Percentiles rank a stretch among this genome's conserved stretches.
These are phyloP conservation scores for Drosophila arizonae DNA, from an alignment of 1,140 invertebrate genomes.

Conservation along the genomic window DNA sequence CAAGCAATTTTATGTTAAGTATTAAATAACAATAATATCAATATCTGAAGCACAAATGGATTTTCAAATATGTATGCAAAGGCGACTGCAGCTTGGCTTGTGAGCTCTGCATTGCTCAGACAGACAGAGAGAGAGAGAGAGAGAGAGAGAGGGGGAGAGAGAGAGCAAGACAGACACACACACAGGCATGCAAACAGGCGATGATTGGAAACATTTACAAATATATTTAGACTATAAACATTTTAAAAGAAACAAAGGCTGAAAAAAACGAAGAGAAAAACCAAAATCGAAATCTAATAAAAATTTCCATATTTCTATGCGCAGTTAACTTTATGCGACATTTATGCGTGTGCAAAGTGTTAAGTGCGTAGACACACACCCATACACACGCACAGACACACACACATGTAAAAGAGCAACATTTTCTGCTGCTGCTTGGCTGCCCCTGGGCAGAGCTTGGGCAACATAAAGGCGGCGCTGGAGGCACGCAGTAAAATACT, in stretches of 20 bases:
- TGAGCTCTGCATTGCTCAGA: slow-evolving; percentile 2
- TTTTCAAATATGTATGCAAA: neutral
- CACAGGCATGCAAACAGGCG: slow-evolving; percentile 9
- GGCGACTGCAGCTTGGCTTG: neutral
- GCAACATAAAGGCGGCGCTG: slow-evolving; percentile 47
- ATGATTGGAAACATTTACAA: slow-evolving; percentile 72
- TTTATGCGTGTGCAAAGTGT: slow-evolving; percentile 68
- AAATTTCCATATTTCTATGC: slow-evolving; percentile 78
- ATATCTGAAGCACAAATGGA: neutral
- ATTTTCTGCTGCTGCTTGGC: slow-evolving; percentile 59
- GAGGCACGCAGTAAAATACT: slow-evolving; percentile 69
- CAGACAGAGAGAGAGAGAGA: neutral
- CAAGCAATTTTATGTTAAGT: too few relatives aligned
- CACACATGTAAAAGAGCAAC: slow-evolving; percentile 61
- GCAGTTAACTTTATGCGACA: slow-evolving; percentile 79
- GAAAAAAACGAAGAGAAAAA: slow-evolving; percentile 37
- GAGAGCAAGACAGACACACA: neutral
- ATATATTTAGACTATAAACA: slow-evolving; percentile 73
- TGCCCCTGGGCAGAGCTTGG: slow-evolving; percentile 8
- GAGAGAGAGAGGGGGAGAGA: too few relatives aligned
- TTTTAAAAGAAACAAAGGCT: slow-evolving; percentile 45
- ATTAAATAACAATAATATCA: slow-evolving; percentile 3
- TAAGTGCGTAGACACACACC: slow-evolving; percentile 48
- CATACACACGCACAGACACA: slow-evolving; percentile 14
- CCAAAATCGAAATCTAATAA: slow-evolving; percentile 74